Evolutionary conservation across 2,113 vertebrate species (phyloP).

Genomic region (Amphiprion percula): DNA sequence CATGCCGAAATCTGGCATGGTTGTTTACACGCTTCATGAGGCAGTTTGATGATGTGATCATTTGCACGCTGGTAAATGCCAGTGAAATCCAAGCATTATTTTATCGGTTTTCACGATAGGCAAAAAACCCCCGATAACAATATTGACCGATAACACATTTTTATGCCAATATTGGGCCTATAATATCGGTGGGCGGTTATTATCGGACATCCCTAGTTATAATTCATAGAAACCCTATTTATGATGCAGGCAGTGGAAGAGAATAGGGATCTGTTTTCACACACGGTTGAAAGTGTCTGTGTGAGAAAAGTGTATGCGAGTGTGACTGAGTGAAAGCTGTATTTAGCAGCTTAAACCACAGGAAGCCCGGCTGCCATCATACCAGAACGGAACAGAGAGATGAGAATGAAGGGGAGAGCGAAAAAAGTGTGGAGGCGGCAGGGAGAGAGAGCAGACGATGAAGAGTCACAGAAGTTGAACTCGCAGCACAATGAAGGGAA

Average conservation of each 20-base stretch:
- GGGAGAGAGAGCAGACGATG: not conserved
- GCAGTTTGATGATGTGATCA: too few species aligned
- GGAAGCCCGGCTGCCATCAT: constrained; percentile 19
- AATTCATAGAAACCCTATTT: constrained; percentile 28
- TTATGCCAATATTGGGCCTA: too few species aligned
- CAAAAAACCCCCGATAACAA: too few species aligned
- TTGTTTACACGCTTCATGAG: too few species aligned
- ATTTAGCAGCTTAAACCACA: constrained; percentile 38
- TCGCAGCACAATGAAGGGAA: constrained; percentile 17
- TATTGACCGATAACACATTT: too few species aligned
- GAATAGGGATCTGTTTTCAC: not conserved
- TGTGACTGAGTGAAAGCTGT: constrained; percentile 31
- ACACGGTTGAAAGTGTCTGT: too few species aligned
- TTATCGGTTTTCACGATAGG: too few species aligned
- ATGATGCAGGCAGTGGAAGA: not conserved
- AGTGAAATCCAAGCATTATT: too few species aligned
- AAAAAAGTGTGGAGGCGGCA: constrained; percentile 28
- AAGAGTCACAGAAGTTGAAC: constrained; percentile 40
- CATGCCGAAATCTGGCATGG: too few species aligned
- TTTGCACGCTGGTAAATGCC: too few species aligned
- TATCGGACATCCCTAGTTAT: not conserved
- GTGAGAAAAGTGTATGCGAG: not conserved
- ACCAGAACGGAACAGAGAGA: constrained; percentile 25
- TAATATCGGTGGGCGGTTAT: too few species aligned
- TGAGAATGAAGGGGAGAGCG: constrained; percentile 7